A percentile compares a stretch with the other conserved stretches of the same genome.
Conservation (phyloP, 2,888 invertebrate genomes). For the Protodeltote pygarga region DNA sequence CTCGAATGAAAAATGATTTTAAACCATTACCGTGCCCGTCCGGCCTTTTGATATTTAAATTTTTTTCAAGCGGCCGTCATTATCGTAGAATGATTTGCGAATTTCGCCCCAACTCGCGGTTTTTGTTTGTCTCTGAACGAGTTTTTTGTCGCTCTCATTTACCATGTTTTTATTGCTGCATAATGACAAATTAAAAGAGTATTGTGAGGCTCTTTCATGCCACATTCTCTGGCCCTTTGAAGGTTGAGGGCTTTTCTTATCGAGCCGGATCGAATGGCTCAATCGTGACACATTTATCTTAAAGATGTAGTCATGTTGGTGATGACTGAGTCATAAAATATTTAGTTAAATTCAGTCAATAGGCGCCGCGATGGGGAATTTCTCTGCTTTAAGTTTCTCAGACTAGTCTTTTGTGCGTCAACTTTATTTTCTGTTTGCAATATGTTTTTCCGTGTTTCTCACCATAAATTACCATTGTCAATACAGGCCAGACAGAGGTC, state of each 20-base stretch:
- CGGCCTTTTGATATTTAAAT: conserved; percentile 87
- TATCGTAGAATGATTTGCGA: conserved; percentile 85
- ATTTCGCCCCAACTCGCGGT: conserved; percentile 83
- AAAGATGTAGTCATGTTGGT: conserved; percentile 15
- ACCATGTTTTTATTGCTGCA: conserved; percentile 85
- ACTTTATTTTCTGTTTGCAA: conserved; percentile 35
- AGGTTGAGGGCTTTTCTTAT: conserved; percentile 65
- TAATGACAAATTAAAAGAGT: conserved; percentile 86
- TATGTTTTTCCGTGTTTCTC: conserved; percentile 34
- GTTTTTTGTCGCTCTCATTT: conserved; percentile 85
- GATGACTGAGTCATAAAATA: conserved; percentile 24
- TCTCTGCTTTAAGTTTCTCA: conserved; percentile 14
- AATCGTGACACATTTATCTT: conserved; percentile 58
- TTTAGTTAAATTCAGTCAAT: conserved; percentile 28
- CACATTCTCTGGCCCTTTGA: conserved; percentile 72
- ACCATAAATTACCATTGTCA: conserved; percentile 33
- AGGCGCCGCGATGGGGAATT: conserved; percentile 6
- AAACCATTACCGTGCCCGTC: conserved; percentile 86
- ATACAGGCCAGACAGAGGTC: conserved; percentile 23
- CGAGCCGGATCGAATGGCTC: conserved; percentile 64
- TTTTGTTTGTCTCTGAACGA: conserved; percentile 80
- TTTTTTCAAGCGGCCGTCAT: conserved; percentile 86
- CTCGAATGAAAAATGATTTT: conserved; percentile 87
- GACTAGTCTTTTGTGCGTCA: conserved; percentile 10
- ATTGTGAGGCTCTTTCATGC: conserved; percentile 84